Base-by-base conservation (phyloP, 2,888 invertebrate species). In the Enchytraeus crypticus region DNA sequence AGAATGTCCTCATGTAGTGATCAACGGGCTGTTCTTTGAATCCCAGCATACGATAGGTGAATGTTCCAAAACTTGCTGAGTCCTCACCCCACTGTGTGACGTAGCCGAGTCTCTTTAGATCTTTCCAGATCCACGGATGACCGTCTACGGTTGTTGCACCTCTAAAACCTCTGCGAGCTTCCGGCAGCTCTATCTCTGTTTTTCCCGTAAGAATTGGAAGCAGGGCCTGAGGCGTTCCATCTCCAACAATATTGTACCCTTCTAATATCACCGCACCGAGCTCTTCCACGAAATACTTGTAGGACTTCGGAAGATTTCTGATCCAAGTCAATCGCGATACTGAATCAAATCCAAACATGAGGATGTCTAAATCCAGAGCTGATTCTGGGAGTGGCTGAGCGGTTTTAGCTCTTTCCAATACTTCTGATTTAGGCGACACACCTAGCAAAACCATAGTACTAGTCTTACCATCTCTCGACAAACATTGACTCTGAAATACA, bases 311-410 rank as follows among this genome's bases (percentile, higher is more conserved):
- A 30, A 78, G 59, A 43, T 71, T 70, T 11, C 78, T 65, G 54
- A 73, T 66, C 73, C 75, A 77, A 18, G 64, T 67, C 78, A 89
- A 87, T 54, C 86, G 84, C 0, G 92, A 89, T 0, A 92, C 79
- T 0, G 92, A 92, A 78, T 93, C 92, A 71, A 89, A 88, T 1
- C 90, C 91, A 64, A 90, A 85, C 82, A 91, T 89, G 0, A 92
- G 77, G 3, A 69, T 57, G 53, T 69, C 59, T 14, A 68, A 53
- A 14, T 53, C 60, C 33, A 63, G 49, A 5, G 45, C 51, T 4
- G 27, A 27, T 18, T 51, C 21, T 23, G 53, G 53, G 8, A 53
- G 29, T 5, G 8, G 14, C 11, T 29, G 8, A 8, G 11, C 21
- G 27, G n/a, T n/a, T n/a, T n/a, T n/a, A 11, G 23, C 27, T 30